phyloP scores from a whole-genome alignment of 2,888 invertebrate genomes.

The Candidula unifasciata region DNA sequence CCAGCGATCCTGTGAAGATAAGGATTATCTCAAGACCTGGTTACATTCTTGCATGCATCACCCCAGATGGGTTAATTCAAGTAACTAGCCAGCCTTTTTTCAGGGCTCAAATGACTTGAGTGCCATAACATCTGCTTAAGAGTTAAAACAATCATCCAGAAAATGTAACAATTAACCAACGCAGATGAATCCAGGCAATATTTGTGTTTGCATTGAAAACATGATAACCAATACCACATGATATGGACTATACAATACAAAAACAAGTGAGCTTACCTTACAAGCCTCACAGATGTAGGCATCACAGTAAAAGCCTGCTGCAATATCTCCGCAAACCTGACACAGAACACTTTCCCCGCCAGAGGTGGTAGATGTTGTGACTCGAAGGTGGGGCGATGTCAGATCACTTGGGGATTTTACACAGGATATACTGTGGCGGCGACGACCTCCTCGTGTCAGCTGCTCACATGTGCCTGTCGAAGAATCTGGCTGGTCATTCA shows the following conservation, averaged over 20 bases:
- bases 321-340: constrained; percentile 75
- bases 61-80: too few species aligned
- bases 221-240: not conserved
- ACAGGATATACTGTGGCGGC: not conserved
- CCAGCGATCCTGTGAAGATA: too few species aligned
- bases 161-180: too few species aligned
- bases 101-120: too few species aligned
- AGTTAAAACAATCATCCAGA: too few species aligned
- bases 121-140: too few species aligned
- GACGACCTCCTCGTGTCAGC: not conserved
- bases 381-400: not conserved
- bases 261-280: constrained; percentile 72
- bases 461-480: constrained; percentile 41
- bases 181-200: too few species aligned
- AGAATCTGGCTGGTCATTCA: constrained; percentile 34
- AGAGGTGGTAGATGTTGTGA: not conserved
- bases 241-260: too few species aligned
- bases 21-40: too few species aligned
- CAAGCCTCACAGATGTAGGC: constrained; percentile 77
- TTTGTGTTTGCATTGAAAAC: too few species aligned
- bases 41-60: too few species aligned
- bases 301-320: constrained; percentile 76
- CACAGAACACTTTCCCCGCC: constrained; percentile 57
- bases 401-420: not conserved
- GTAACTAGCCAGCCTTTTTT: too few species aligned